Evolutionary conservation across 2,888 invertebrate genomes (phyloP).

Genomic region (Cephus sareptanus): DNA sequence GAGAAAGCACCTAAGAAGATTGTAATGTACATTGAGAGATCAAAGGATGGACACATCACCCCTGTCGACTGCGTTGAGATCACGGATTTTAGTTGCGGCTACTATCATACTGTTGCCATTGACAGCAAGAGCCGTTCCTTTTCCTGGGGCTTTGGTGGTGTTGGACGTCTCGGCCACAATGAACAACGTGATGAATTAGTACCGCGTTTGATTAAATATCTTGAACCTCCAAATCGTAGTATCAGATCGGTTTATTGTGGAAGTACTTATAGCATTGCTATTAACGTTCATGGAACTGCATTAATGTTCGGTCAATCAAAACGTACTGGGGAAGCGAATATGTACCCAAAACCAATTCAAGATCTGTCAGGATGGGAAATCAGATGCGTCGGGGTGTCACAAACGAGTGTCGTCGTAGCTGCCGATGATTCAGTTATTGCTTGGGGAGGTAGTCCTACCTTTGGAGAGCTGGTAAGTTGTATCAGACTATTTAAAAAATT

Average conservation of each 20-base stretch:
- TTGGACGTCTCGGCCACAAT: slow-evolving; percentile 92
- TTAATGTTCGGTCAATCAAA: slow-evolving; percentile 90
- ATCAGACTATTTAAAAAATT: neutral
- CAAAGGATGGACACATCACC: slow-evolving; percentile 84
- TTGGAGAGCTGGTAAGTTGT: slow-evolving; percentile 83
- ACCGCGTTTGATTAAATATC: slow-evolving; percentile 84
- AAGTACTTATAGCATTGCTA: slow-evolving; percentile 85
- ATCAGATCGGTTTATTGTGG: slow-evolving; percentile 86
- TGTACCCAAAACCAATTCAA: slow-evolving; percentile 96
- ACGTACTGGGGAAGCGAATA: slow-evolving; percentile 93
- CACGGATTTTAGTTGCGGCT: slow-evolving; percentile 90
- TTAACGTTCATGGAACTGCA: slow-evolving; percentile 71
- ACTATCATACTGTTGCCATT: slow-evolving; percentile 90
- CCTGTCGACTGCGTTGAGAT: slow-evolving; percentile 89
- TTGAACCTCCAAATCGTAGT: slow-evolving; percentile 87
- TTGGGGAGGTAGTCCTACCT: slow-evolving; percentile 95
- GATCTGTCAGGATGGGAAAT: slow-evolving; percentile 95
- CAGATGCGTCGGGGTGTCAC: slow-evolving; percentile 83
- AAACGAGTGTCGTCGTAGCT: slow-evolving; percentile 86
- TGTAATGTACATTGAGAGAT: slow-evolving; percentile 87
- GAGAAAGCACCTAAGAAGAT: slow-evolving; percentile 88
- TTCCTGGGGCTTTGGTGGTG: slow-evolving; percentile 97
- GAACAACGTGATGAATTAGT: slow-evolving; percentile 93
- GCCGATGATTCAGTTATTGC: slow-evolving; percentile 92
- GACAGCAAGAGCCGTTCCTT: slow-evolving; percentile 90